Evolutionary conservation across 1,140 invertebrate species (phyloP), one percentile per base, ranked within the genome.

Genomic region (Akabosia matsudoensis): DNA sequence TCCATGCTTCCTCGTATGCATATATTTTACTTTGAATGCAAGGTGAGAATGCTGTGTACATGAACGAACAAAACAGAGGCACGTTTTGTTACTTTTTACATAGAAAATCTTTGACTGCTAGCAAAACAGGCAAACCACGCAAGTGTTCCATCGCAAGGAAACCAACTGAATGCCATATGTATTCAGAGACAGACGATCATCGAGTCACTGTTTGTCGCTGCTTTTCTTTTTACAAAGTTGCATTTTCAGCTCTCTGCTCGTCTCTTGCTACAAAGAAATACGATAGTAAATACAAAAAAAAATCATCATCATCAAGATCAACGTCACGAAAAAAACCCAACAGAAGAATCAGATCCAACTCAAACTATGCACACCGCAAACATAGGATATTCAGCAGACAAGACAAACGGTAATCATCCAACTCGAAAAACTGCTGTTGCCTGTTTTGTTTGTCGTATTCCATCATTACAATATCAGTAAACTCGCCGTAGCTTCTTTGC

Each of bases 171-270:
- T 56, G 54, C 61, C 61, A 67, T 67, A 67, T 67, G 61, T 67
- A 67, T 67, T 30, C 3, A 30, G 61, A 67, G 61, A 67, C 61
- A 67, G 61, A 67, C 26, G 61, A 67, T 67, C 61, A 67, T 67
- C 61, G 61, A 67, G 61, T 67, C 61, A 67, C 61, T 67, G 61
- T 67, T 67, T 67, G 61, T 67, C 61, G 61, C 61, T 67, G 61
- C 61, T 67, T 67, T 67, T 67, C 61, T 67, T 67, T 67, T 67
- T 30, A 31, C 28, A 28, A 67, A 67, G 26, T 67, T 67, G 28
- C 30, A 7, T 22, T 31, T 31, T 30, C 10, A n/a, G 54, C n/a
- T 45, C 54, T 56, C 28, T 67, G 61, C 24, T 67, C 24, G 7
- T 30, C 61, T 67, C 10, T 7, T 67, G 28, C 24, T 30, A 67